Percentiles rank a stretch among this genome's conserved stretches.
phyloP scores from a whole-genome alignment of 2,113 vertebrate genomes.

The Dipodomys spectabilis region DNA sequence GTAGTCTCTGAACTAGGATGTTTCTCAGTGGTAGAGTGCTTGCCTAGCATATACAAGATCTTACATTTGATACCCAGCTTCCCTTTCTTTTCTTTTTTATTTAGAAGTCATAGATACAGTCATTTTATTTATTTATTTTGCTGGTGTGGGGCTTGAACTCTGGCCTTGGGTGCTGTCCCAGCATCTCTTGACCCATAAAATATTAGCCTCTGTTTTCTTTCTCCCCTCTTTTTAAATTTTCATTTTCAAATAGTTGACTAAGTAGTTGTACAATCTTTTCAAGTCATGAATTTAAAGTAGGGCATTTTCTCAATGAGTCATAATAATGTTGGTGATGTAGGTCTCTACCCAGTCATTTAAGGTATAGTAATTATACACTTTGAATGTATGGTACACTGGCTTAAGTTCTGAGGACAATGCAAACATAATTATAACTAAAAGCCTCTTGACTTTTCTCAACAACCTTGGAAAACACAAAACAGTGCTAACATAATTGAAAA shows the following conservation, averaged over 20 bases:
- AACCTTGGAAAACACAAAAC: conserved; percentile 36
- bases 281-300: not conserved
- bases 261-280: not conserved
- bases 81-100: not conserved
- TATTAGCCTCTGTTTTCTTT: no score
- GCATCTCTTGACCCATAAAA: no score
- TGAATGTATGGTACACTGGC: not conserved
- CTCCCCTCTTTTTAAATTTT: no score
- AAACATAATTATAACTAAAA: conserved; percentile 51
- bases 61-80: not conserved
- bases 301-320: not conserved
- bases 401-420: conserved; percentile 10
- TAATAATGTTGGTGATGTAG: not conserved
- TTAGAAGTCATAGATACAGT: no score
- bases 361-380: not conserved
- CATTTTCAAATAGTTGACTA: no score
- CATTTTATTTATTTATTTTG: no score
- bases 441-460: not conserved
- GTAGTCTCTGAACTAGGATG: not conserved
- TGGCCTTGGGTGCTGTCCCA: no score
- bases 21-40: not conserved
- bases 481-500: conserved; percentile 37
- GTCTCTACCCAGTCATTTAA: not conserved
- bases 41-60: not conserved
- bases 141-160: no score